These are phyloP conservation scores for Drosophila sechellia DNA, from an alignment of 1,140 invertebrate genomes.

Conservation along the genomic window DNA sequence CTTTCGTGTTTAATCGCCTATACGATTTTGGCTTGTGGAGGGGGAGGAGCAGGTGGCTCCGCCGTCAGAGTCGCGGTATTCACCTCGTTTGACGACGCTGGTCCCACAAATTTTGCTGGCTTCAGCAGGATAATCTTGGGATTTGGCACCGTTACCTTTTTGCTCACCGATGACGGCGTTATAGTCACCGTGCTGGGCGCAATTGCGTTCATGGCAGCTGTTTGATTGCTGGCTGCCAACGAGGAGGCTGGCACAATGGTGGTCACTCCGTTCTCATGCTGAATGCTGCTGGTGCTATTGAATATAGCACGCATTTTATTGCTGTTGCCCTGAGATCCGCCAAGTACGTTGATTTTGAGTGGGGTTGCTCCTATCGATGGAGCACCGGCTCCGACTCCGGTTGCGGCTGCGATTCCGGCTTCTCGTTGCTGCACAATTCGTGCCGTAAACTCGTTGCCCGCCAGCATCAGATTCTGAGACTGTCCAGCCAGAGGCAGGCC, in stretches of 20 bases:
- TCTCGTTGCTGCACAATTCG: conserved; percentile 61
- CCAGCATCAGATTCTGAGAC: conserved; percentile 72
- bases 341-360: conserved; percentile 47
- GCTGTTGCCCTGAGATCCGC: conserved; percentile 66
- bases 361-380: conserved; percentile 1
- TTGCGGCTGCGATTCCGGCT: not conserved
- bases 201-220: conserved; percentile 77
- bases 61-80: not conserved
- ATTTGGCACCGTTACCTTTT: conserved; percentile 49
- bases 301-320: conserved; percentile 82
- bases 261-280: conserved; percentile 80
- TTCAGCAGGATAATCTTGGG: conserved; percentile 71
- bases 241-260: conserved; percentile 80
- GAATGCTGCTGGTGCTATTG: conserved; percentile 71
- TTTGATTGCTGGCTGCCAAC: conserved; percentile 70
- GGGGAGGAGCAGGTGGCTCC: conserved; percentile 3
- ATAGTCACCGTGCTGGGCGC: conserved; percentile 80
- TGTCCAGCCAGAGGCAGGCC: conserved; percentile 73
- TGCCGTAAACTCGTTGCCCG: conserved; percentile 76
- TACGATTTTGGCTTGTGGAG: conserved; percentile 57
- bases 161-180: conserved; percentile 59
- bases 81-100: not conserved
- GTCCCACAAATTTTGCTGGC: conserved; percentile 45
- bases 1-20: conserved; percentile 17
- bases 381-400: not conserved